Conservation (phyloP, 2,113 vertebrate species). For the Chauna torquata region DNA sequence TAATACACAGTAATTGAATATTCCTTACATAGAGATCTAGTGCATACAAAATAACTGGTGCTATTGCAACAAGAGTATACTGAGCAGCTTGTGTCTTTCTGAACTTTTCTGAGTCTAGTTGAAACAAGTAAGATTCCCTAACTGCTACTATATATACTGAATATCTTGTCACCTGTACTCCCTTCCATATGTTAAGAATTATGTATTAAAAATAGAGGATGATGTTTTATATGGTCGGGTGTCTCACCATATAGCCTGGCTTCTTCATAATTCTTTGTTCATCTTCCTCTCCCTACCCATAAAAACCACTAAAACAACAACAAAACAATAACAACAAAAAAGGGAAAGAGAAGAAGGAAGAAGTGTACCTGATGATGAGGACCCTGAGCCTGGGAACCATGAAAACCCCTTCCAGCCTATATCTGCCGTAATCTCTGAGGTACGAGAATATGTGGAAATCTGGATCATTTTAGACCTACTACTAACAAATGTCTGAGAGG, state of each 20-base stretch:
- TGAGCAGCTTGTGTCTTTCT: background rate
- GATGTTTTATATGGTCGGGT: background rate
- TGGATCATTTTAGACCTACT: background rate
- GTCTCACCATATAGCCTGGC: background rate
- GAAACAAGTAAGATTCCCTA: background rate
- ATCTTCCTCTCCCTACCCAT: fast-evolving
- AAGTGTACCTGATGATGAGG: slow-evolving; percentile 62
- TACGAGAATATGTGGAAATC: slow-evolving; percentile 54
- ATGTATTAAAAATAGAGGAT: background rate
- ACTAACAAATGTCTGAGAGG: background rate
- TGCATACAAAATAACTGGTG: background rate
- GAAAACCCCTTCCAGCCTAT: slow-evolving; percentile 91
- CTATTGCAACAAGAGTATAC: background rate
- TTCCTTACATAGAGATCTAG: background rate
- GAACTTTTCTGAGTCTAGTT: background rate
- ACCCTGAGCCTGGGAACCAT: slow-evolving; percentile 68
- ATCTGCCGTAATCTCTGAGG: slow-evolving; percentile 83
- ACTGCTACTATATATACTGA: background rate
- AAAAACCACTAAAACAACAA: background rate
- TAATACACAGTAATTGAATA: background rate
- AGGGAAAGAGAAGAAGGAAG: slow-evolving; percentile 82
- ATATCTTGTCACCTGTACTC: background rate
- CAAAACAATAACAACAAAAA: slow-evolving; percentile 66
- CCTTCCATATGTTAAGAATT: background rate
- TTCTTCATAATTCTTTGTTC: background rate